Percentiles rank a stretch among this genome's conserved stretches.
Evolutionary conservation across 2,888 invertebrate species (phyloP).

Genomic region (Corbicula japonica): DNA sequence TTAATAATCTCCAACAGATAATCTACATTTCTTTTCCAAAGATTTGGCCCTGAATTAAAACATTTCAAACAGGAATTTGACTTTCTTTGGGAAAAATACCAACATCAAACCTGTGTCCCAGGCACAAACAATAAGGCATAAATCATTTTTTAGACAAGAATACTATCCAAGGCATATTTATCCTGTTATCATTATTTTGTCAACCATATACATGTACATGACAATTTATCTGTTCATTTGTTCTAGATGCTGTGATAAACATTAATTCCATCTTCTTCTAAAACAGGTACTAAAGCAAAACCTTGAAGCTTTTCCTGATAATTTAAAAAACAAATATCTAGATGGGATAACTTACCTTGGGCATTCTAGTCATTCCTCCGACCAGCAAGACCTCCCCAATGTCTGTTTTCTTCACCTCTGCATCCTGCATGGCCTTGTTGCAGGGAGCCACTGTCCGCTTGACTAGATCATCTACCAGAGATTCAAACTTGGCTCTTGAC

Average conservation of each 20-base stretch:
- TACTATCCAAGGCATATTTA: no score
- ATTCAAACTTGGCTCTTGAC: constrained; percentile 97
- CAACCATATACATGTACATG: no score
- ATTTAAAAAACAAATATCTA: background rate
- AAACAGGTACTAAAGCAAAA: no score
- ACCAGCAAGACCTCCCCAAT: constrained; percentile 99
- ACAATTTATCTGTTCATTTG: no score
- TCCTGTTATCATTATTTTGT: no score
- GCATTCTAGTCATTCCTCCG: constrained; percentile 99
- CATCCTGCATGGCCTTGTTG: constrained; percentile 97
- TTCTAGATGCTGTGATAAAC: no score
- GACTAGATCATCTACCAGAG: constrained; percentile 91
- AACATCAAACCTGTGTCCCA: no score
- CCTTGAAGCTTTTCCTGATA: no score
- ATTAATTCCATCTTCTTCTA: no score
- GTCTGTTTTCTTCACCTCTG: constrained; percentile 95
- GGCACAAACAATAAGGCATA: no score
- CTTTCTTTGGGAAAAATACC: no score
- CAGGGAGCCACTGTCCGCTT: constrained; percentile 91
- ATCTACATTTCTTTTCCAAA: constrained; percentile 57
- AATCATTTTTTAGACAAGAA: no score
- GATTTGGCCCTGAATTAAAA: constrained; percentile 64
- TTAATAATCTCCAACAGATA: constrained; percentile 18
- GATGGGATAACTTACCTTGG: constrained; percentile 90
- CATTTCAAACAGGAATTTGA: constrained; percentile 69